phyloP scores from a whole-genome alignment of 2,797 vertebrate species.

The Pelodytes ibericus region DNA sequence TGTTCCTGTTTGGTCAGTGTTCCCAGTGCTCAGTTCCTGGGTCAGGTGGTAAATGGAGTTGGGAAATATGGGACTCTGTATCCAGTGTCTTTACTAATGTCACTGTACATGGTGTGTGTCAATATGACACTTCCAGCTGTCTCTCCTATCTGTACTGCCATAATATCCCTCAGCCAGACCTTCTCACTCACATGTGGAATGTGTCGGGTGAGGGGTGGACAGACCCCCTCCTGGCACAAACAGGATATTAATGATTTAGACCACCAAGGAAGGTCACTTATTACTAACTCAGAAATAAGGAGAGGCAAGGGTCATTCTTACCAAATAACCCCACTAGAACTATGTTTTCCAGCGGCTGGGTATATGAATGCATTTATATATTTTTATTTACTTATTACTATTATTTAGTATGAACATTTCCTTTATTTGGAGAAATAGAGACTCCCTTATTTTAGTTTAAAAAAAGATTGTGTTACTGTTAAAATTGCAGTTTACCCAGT shows the following conservation, averaged over 20 bases:
- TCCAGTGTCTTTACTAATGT: background rate
- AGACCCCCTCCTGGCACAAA: background rate
- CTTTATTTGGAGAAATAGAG: no score
- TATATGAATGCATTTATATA: no score
- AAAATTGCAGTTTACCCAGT: no score
- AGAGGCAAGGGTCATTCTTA: background rate
- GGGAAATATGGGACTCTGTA: no score
- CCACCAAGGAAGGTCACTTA: slow-evolving; percentile 30
- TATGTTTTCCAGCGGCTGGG: no score
- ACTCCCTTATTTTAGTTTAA: no score
- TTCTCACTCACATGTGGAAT: slow-evolving; percentile 21
- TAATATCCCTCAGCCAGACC: slow-evolving; percentile 21
- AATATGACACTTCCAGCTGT: slow-evolving; percentile 41
- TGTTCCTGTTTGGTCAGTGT: no score
- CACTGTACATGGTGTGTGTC: slow-evolving; percentile 16
- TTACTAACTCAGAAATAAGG: background rate
- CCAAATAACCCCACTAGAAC: no score
- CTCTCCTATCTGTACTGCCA: background rate
- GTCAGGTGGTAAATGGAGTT: background rate
- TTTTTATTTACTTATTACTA: no score
- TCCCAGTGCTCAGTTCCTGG: no score
- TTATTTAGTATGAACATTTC: no score
- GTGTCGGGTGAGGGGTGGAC: background rate
- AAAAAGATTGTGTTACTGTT: no score
- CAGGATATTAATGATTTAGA: background rate